Conservation (phyloP, 2,888 invertebrate genomes). For the Nomada ruficornis region DNA sequence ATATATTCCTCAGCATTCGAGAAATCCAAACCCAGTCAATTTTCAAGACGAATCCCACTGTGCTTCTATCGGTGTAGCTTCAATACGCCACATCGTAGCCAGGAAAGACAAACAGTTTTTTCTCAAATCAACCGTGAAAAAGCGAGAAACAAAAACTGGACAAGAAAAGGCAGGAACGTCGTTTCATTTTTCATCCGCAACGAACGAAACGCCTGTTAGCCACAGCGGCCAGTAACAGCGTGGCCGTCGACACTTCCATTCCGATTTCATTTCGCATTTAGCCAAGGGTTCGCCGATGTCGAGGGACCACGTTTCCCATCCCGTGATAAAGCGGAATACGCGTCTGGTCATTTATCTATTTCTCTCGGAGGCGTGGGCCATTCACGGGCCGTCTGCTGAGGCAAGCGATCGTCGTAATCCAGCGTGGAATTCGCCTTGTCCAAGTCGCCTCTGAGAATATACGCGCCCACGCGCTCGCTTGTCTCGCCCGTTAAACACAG, state of each 20-base stretch:
- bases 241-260: slow-evolving; percentile 41
- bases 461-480: slow-evolving; percentile 57
- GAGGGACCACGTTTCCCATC: slow-evolving; percentile 39
- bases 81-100: no score
- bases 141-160: neutral
- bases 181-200: slow-evolving; percentile 23
- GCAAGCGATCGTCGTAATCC: slow-evolving; percentile 58
- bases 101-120: no score
- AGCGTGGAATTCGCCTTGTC: slow-evolving; percentile 62
- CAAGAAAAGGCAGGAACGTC: neutral
- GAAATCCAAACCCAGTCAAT: no score
- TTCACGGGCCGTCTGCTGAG: slow-evolving; percentile 49
- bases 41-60: no score
- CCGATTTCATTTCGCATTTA: slow-evolving; percentile 49
- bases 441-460: slow-evolving; percentile 59
- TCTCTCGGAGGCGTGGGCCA: slow-evolving; percentile 59
- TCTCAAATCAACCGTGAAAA: neutral
- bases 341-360: slow-evolving; percentile 57
- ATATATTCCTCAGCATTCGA: no score
- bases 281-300: slow-evolving; percentile 30
- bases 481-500: slow-evolving; percentile 53
- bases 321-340: slow-evolving; percentile 54
- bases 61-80: no score
- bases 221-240: slow-evolving; percentile 9
- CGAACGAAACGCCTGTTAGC: neutral